Evolutionary conservation across 1,140 invertebrate species (phyloP).

Genomic region (Leptinotarsa lineolata): DNA sequence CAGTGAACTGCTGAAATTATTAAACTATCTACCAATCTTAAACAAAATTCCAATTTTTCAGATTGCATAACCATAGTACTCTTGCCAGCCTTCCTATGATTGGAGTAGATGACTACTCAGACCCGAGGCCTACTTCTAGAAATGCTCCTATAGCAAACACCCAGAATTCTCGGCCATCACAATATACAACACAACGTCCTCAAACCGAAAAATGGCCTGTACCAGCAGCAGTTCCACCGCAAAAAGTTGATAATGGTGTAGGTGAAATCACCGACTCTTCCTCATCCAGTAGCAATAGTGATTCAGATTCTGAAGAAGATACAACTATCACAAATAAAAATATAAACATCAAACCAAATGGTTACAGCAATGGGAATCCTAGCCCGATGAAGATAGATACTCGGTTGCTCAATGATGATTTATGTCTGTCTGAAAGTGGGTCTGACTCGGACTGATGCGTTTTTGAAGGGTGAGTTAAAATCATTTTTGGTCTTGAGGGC

Average conservation of each 20-base stretch:
- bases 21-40: not conserved
- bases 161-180: slow-evolving; percentile 21
- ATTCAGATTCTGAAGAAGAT: slow-evolving; percentile 51
- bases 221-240: not conserved
- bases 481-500: not conserved
- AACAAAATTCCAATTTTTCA: slow-evolving; percentile 34
- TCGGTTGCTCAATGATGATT: slow-evolving; percentile 72
- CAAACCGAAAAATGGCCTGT: slow-evolving; percentile 39
- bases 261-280: slow-evolving; percentile 51
- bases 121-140: slow-evolving; percentile 43
- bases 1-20: slow-evolving; percentile 22
- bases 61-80: slow-evolving; percentile 60
- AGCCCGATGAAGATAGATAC: slow-evolving; percentile 54
- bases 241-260: slow-evolving; percentile 42
- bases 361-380: slow-evolving; percentile 53
- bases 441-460: slow-evolving; percentile 59
- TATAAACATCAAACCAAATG: slow-evolving; percentile 43
- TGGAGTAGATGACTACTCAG: slow-evolving; percentile 65
- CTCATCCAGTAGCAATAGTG: slow-evolving; percentile 51
- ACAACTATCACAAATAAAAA: slow-evolving; percentile 36
- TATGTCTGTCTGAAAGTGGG: slow-evolving; percentile 77
- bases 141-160: slow-evolving; percentile 24
- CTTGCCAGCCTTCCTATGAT: slow-evolving; percentile 78
- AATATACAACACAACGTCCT: slow-evolving; percentile 18
- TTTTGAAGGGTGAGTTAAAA: slow-evolving; percentile 17